These are phyloP conservation scores for Altica lythri DNA, from an alignment of 2,888 invertebrate species.

Conservation along the genomic window DNA sequence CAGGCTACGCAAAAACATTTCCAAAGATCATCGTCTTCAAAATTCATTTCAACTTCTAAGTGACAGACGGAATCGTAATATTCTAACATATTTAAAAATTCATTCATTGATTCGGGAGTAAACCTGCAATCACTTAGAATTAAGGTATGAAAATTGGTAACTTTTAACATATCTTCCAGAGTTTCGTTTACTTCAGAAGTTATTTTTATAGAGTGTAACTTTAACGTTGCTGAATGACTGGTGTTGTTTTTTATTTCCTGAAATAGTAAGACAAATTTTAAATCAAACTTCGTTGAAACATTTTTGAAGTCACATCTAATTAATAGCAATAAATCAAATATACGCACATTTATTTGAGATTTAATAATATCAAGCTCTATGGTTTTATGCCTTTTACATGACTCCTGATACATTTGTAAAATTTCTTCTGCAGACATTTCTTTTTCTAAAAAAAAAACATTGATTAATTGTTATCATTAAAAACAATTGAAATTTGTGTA, in stretches of 20 bases:
- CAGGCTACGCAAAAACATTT: slow-evolving; percentile 49
- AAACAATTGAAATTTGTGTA: too few species aligned
- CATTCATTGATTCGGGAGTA: slow-evolving; percentile 48
- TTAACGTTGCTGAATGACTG: slow-evolving; percentile 51
- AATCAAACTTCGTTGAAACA: too few species aligned
- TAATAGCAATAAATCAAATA: neutral
- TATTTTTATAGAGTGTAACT: slow-evolving; percentile 47
- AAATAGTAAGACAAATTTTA: too few species aligned
- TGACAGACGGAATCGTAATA: slow-evolving; percentile 52
- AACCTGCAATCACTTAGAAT: slow-evolving; percentile 50
- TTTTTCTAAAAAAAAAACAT: slow-evolving; percentile 36
- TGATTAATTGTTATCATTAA: too few species aligned
- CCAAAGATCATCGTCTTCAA: slow-evolving; percentile 51
- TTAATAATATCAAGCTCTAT: slow-evolving; percentile 48
- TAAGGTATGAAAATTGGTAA: slow-evolving; percentile 51
- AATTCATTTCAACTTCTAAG: slow-evolving; percentile 48
- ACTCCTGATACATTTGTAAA: slow-evolving; percentile 44
- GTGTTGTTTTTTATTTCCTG: slow-evolving; percentile 52
- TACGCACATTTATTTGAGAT: slow-evolving; percentile 44
- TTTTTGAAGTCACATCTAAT: too few species aligned
- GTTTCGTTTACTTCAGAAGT: slow-evolving; percentile 53
- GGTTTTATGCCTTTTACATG: slow-evolving; percentile 48
- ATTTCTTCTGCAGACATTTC: slow-evolving; percentile 43
- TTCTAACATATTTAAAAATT: slow-evolving; percentile 52
- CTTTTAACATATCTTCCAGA: slow-evolving; percentile 51